These are phyloP conservation scores for Drosophila rhopaloa DNA, from an alignment of 1,140 invertebrate species.

Conservation along the genomic window DNA sequence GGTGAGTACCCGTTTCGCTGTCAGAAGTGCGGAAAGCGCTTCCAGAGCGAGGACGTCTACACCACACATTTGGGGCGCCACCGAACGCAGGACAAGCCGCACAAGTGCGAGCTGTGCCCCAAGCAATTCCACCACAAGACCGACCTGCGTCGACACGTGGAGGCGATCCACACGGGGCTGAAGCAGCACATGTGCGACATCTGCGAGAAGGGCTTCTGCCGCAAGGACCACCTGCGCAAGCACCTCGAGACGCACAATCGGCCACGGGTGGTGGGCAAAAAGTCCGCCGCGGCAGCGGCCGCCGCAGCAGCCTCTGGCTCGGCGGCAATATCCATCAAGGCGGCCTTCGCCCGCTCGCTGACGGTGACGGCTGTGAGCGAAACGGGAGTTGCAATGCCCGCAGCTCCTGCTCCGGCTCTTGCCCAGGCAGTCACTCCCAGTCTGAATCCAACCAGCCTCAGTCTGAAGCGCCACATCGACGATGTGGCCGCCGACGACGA, in stretches of 20 bases:
- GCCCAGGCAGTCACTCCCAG: constrained; percentile 1
- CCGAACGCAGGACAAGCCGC: constrained; percentile 91
- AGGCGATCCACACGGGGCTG: constrained; percentile 91
- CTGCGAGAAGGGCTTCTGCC: constrained; percentile 95
- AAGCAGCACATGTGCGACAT: constrained; percentile 92
- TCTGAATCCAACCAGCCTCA: constrained; percentile 3
- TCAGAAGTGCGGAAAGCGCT: constrained; percentile 92
- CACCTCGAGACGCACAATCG: constrained; percentile 93
- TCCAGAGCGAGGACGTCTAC: constrained; percentile 88
- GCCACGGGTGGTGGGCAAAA: constrained; percentile 67
- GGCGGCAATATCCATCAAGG: constrained; percentile 21
- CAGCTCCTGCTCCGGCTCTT: not conserved
- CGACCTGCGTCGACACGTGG: constrained; percentile 93
- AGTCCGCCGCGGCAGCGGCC: constrained; percentile 54
- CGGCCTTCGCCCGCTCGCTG: constrained; percentile 41
- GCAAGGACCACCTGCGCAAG: constrained; percentile 98
- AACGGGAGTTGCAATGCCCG: not conserved
- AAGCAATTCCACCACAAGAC: constrained; percentile 96
- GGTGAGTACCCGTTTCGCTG: constrained; percentile 95
- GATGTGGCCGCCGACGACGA: constrained; percentile 72
- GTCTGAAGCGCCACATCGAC: constrained; percentile 51
- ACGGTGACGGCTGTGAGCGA: constrained; percentile 6
- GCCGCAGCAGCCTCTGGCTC: constrained; percentile 14
- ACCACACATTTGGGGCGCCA: constrained; percentile 91
- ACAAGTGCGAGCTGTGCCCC: constrained; percentile 94